A percentile compares a stretch with the other conserved stretches of the same genome.
phyloP scores from a whole-genome alignment of 1,140 invertebrate genomes.

The Thaumetopoea pityocampa region DNA sequence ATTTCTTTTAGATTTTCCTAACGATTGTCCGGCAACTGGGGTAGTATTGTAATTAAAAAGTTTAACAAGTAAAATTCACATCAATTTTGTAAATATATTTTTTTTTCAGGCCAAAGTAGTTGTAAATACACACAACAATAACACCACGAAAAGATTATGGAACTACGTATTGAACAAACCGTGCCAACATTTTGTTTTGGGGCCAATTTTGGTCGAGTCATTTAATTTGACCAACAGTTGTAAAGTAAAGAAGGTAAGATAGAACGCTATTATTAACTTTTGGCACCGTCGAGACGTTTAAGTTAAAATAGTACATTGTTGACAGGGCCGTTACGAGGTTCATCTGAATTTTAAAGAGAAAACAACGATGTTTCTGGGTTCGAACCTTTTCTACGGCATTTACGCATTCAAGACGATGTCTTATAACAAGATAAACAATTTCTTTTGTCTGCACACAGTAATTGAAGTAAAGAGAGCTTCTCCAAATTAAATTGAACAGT shows the following conservation, averaged over 20 bases:
- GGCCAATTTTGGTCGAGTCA: constrained; percentile 38
- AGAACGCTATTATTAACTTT: too few relatives aligned
- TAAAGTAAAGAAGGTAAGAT: constrained; percentile 49
- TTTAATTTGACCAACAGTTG: constrained; percentile 53
- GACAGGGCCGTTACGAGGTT: constrained; percentile 49
- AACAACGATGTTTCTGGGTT: constrained; percentile 42
- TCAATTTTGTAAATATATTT: constrained; percentile 6
- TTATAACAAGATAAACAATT: constrained; percentile 45
- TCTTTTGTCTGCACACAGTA: constrained; percentile 37
- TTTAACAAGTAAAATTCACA: constrained; percentile 3
- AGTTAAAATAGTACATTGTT: constrained; percentile 21
- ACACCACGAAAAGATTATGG: constrained; percentile 40
- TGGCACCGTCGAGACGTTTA: too few relatives aligned
- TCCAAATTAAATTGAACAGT: constrained; percentile 2
- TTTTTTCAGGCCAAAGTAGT: constrained; percentile 46
- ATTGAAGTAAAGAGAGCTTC: constrained; percentile 26
- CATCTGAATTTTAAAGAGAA: constrained; percentile 44
- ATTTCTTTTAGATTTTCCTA: constrained; percentile 38
- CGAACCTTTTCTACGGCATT: constrained; percentile 50
- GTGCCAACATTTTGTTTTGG: constrained; percentile 59
- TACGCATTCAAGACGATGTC: constrained; percentile 44
- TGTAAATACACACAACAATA: constrained; percentile 32
- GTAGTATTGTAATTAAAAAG: constrained; percentile 23
- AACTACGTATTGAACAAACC: constrained; percentile 50
- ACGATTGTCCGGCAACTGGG: constrained; percentile 42